Base-by-base conservation (phyloP, 2,113 vertebrate genomes). In the Campylomormyrus tamandua region DNA sequence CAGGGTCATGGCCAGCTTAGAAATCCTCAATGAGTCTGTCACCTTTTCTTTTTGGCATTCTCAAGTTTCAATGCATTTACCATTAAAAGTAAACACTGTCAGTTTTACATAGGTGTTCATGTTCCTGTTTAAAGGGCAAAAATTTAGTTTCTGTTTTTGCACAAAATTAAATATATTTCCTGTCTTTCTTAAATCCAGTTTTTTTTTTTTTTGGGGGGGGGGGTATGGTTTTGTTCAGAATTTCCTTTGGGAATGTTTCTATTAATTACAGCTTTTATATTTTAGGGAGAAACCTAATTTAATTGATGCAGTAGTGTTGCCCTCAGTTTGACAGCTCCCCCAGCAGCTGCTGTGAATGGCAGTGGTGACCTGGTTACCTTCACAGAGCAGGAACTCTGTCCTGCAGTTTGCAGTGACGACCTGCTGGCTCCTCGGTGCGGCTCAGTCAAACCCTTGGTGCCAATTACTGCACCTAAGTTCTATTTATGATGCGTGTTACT, bases 401-500 rank as follows among this genome's bases (percentile, higher is more conserved):
- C n/a, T 66, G n/a, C 58, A 66, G n/a, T 66, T n/a, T 66, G 62
- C n/a, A 31, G 62, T 70, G 2, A 13, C 1, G 27, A 27, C n/a
- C 3, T 31, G 27, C n/a, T 1, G 3, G 24, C 58, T 66, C 58
- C 9, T 10, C 1, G 0, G n/a, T 70, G 62, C 10, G 1, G 24
- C 6, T 62, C 21, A 62, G 58, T n/a, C 8, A 0, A 8, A 24
- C 56, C 7, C 0, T 27, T 62, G 3, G 9, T 62, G 21, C 58
- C 58, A 62, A 24, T 62, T n/a, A 62, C 58, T 62, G 24, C n/a
- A 31, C 27, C 10, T 31, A 31, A 0, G 3, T 70, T 70, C 56
- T 9, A 10, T 31, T 31, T 15, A 31, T 11, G 8, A 66, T 27
- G 62, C n/a, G 62, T 66, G 62, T 27, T 91, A 92, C 92, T 92